Percentiles rank a stretch among this genome's conserved stretches.
phyloP scores from a whole-genome alignment of 2,797 vertebrate genomes.

The Sarcophilus harrisii region DNA sequence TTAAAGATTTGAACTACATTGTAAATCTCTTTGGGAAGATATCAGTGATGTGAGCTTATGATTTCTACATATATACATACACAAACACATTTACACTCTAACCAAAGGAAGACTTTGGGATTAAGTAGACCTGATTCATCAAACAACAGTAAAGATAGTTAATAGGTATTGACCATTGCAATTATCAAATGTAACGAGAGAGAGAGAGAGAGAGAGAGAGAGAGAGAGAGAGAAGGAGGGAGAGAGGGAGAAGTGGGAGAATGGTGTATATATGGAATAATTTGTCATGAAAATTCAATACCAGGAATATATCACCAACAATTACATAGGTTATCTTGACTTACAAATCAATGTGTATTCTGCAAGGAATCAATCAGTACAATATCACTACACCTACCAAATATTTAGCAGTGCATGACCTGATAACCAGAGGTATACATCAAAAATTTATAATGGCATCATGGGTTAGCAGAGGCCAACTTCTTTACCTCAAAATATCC shows the following conservation, averaged over 20 bases:
- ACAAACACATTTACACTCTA: not conserved
- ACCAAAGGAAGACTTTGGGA: not conserved
- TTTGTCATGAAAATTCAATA: not conserved
- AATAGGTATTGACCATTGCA: not conserved
- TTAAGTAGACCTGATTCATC: not conserved
- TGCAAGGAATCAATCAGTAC: not conserved
- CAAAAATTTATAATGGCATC: not conserved
- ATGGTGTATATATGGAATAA: not conserved
- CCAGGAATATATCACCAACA: not conserved
- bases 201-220: too few species aligned
- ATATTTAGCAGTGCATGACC: not conserved
- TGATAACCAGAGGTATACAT: not conserved
- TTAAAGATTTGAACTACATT: not conserved
- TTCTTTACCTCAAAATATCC: not conserved
- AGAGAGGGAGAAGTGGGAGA: too few species aligned
- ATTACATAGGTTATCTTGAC: not conserved
- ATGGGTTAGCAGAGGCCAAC: not conserved
- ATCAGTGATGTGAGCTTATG: not conserved
- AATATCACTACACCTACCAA: not conserved
- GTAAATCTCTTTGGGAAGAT: not conserved
- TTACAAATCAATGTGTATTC: not conserved
- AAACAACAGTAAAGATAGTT: not conserved
- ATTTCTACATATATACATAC: not conserved
- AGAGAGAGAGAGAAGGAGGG: too few species aligned
- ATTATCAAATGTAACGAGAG: not conserved